Conservation (phyloP, 1,140 invertebrate species). For the Sarcophaga peregrina region DNA sequence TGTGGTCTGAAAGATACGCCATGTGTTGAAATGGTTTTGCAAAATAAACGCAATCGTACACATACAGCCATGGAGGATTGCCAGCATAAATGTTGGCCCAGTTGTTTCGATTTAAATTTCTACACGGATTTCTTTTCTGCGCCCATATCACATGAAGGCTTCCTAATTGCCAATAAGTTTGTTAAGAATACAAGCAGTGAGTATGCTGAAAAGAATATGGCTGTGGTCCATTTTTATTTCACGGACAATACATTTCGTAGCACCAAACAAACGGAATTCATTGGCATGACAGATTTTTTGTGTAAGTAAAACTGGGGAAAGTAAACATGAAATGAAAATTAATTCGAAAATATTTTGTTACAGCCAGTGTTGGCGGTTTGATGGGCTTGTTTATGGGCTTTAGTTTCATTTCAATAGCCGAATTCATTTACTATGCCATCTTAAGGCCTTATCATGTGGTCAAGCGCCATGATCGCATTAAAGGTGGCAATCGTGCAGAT, state of each 20-base stretch:
- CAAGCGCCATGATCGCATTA: slow-evolving; percentile 20
- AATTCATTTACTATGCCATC: slow-evolving; percentile 77
- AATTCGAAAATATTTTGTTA: slow-evolving; percentile 51
- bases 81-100: slow-evolving; percentile 73
- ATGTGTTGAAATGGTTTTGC: slow-evolving; percentile 53
- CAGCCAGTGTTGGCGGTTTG: slow-evolving; percentile 81
- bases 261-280: slow-evolving; percentile 77
- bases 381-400: slow-evolving; percentile 83
- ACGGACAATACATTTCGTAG: slow-evolving; percentile 76
- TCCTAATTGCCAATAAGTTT: slow-evolving; percentile 46
- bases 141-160: slow-evolving; percentile 57
- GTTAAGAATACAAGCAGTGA: slow-evolving; percentile 72
- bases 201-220: slow-evolving; percentile 79
- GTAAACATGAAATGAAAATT: background rate
- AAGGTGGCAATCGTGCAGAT: slow-evolving; percentile 46
- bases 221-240: slow-evolving; percentile 79
- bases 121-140: slow-evolving; percentile 69
- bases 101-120: slow-evolving; percentile 76
- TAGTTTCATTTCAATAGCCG: slow-evolving; percentile 80
- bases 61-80: slow-evolving; percentile 48
- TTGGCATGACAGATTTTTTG: slow-evolving; percentile 80
- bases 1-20: slow-evolving; percentile 52
- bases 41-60: background rate
- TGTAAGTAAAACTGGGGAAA: slow-evolving; percentile 70
- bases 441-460: slow-evolving; percentile 69